Percentiles rank a stretch among this genome's conserved stretches.
Conservation (phyloP, 2,113 vertebrate genomes). For the Euleptes europaea region DNA sequence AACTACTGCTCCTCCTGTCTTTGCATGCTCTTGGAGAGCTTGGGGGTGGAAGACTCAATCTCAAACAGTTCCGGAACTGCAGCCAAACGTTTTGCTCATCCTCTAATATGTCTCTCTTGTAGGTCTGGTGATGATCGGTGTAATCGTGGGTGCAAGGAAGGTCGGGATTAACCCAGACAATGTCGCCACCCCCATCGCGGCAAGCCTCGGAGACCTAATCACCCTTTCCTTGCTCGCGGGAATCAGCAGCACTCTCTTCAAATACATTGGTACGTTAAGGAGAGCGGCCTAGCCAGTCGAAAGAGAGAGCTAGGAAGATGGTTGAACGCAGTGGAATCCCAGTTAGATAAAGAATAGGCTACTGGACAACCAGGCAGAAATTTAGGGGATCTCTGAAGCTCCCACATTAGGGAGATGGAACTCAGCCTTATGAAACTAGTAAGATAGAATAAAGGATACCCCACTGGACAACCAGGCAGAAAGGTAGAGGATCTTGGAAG, state of each 20-base stretch:
- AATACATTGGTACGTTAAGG: constrained; percentile 79
- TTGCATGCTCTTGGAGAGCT: not conserved
- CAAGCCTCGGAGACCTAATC: constrained; percentile 95
- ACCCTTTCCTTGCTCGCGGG: constrained; percentile 90
- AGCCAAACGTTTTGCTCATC: not conserved
- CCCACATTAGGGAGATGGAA: not conserved
- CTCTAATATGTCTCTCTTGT: constrained; percentile 41
- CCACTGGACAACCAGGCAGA: not conserved
- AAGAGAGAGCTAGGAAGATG: not conserved
- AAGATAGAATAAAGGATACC: too few relatives aligned
- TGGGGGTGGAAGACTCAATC: too few relatives aligned
- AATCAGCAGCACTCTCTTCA: constrained; percentile 86
- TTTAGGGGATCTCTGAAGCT: not conserved
- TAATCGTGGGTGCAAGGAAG: constrained; percentile 89
- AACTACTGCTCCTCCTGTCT: not conserved
- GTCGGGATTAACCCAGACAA: constrained; percentile 97
- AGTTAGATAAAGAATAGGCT: too few relatives aligned
- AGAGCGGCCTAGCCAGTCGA: not conserved
- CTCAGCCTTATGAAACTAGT: too few relatives aligned
- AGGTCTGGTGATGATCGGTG: constrained; percentile 93
- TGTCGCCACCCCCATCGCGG: constrained; percentile 94
- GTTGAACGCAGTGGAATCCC: not conserved
- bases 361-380: not conserved
- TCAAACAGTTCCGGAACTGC: not conserved
- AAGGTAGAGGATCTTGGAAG: not conserved